These are phyloP conservation scores for Plecturocebus donacophilus DNA, from an alignment of 2,113 vertebrate genomes.

Conservation along the genomic window DNA sequence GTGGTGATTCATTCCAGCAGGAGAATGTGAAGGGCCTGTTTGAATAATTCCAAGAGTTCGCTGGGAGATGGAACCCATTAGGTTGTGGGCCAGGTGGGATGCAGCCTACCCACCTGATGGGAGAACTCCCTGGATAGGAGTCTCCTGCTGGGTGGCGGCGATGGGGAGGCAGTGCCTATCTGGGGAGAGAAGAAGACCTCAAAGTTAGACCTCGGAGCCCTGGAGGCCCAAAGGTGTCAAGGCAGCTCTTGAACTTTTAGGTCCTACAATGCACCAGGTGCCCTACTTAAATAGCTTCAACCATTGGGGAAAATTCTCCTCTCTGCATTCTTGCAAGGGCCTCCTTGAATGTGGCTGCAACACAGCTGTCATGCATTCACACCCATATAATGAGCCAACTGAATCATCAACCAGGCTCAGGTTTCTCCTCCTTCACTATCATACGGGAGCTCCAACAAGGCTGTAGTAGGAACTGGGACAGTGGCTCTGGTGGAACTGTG, in stretches of 20 bases:
- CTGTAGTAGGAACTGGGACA: neutral
- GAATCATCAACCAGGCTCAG: neutral
- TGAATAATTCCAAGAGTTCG: neutral
- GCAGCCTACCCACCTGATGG: neutral
- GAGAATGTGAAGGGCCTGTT: neutral
- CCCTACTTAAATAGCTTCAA: neutral
- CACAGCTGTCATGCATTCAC: neutral
- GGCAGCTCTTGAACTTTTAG: neutral
- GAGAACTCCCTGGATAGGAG: neutral
- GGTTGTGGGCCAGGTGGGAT: neutral
- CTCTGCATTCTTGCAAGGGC: neutral
- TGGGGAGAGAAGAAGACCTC: neutral
- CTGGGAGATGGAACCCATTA: neutral
- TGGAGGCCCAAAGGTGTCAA: neutral
- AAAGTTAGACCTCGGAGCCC: neutral
- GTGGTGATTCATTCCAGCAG: neutral
- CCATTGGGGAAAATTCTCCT: neutral
- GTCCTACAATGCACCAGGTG: neutral
- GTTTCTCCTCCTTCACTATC: neutral
- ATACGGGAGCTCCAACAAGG: neutral
- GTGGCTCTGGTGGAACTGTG: neutral
- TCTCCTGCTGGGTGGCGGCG: neutral
- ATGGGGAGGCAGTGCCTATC: neutral
- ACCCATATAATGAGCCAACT: neutral
- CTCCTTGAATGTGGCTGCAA: neutral